Percentiles rank a stretch among this genome's conserved stretches.
Conservation (phyloP, 2,888 invertebrate genomes). For the Minunthozetes semirufus region DNA sequence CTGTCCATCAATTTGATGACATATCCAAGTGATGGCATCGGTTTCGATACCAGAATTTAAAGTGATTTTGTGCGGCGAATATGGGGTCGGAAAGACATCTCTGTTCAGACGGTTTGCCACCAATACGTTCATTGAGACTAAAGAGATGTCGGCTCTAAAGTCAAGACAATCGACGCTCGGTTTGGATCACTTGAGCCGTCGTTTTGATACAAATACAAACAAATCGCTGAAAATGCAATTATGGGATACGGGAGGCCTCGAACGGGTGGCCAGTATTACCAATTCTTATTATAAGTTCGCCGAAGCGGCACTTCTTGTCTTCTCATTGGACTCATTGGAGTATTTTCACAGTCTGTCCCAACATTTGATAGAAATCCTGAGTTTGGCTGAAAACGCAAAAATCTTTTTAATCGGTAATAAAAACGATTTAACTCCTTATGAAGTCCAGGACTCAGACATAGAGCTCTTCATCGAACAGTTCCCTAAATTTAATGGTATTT, state of each 20-base stretch:
- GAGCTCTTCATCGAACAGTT: conserved; percentile 70
- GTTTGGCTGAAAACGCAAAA: conserved; percentile 88
- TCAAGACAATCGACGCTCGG: conserved; percentile 66
- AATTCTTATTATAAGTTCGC: conserved; percentile 93
- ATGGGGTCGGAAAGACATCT: conserved; percentile 90
- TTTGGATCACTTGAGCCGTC: conserved; percentile 65
- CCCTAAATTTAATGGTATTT: conserved; percentile 38
- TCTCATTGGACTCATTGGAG: conserved; percentile 79
- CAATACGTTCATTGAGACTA: conserved; percentile 74
- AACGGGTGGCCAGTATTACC: conserved; percentile 86
- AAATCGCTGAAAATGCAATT: conserved; percentile 65
- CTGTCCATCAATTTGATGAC: neutral
- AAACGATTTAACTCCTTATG: conserved; percentile 60
- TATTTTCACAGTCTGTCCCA: conserved; percentile 87
- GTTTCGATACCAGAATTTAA: conserved; percentile 70
- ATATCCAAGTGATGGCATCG: conserved; percentile 36
- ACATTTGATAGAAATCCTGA: conserved; percentile 84
- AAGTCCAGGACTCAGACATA: conserved; percentile 74
- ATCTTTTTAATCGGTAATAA: conserved; percentile 92
- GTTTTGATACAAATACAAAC: conserved; percentile 30
- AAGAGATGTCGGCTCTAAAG: conserved; percentile 58
- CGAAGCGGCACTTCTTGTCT: conserved; percentile 85
- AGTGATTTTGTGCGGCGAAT: conserved; percentile 90
- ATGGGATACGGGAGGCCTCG: conserved; percentile 97
- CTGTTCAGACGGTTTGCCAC: conserved; percentile 83